A percentile compares a stretch with the other conserved stretches of the same genome.
These are phyloP conservation scores for Pipa parva DNA, from an alignment of 2,113 vertebrate species.

Conservation along the genomic window DNA sequence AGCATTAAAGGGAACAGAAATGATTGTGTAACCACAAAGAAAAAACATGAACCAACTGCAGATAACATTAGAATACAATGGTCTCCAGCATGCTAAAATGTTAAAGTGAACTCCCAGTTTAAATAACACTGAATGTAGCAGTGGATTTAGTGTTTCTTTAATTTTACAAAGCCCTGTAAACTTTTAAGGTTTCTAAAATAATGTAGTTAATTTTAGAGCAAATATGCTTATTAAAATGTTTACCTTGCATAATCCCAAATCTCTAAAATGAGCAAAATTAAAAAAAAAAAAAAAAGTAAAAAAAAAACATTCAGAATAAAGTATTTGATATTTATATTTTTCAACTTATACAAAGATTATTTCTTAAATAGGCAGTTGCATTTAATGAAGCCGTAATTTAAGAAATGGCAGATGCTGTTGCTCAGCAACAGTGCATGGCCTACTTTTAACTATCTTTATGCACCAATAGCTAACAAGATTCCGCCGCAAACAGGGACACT, in stretches of 20 bases:
- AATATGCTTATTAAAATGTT: too few species aligned
- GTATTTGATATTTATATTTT: background rate
- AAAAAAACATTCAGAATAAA: background rate
- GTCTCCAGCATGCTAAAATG: too few species aligned
- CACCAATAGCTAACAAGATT: conserved; percentile 29
- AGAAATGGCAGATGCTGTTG: conserved; percentile 30
- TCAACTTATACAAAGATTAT: background rate
- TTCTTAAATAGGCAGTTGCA: background rate
- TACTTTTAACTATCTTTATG: conserved; percentile 33
- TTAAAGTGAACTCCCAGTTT: too few species aligned
- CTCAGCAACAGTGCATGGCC: conserved; percentile 34
- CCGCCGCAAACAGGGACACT: conserved; percentile 16
- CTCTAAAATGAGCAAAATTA: background rate
- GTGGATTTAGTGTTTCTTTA: too few species aligned
- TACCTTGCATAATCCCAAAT: background rate
- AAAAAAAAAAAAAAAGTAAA: background rate
- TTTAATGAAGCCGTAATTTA: background rate
- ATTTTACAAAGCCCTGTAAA: too few species aligned
- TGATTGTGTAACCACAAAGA: too few species aligned
- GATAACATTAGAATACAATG: too few species aligned
- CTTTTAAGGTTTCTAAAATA: too few species aligned
- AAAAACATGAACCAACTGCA: too few species aligned
- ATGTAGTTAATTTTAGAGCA: too few species aligned
- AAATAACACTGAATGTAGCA: too few species aligned
- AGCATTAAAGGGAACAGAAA: too few species aligned